Evolutionary conservation across 2,113 vertebrate species (phyloP).

Genomic region (Morone chrysops): DNA sequence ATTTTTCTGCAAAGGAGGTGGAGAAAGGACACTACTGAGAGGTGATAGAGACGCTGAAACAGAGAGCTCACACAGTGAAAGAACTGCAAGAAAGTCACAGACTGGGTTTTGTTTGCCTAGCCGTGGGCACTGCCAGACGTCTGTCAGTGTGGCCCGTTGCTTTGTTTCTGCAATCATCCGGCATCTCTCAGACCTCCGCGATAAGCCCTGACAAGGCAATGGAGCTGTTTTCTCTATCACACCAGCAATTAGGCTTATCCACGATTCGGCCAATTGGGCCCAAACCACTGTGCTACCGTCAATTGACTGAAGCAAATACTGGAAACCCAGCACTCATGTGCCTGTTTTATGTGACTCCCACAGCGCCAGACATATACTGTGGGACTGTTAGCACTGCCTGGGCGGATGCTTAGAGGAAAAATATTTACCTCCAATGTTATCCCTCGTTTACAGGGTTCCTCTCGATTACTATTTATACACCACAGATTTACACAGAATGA

Average conservation of each 20-base stretch:
- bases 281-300: conserved; percentile 66
- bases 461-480: conserved; percentile 55
- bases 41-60: conserved; percentile 49
- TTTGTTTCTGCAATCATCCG: conserved; percentile 75
- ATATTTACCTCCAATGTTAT: conserved; percentile 56
- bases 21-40: conserved; percentile 39
- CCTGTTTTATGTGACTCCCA: conserved; percentile 61
- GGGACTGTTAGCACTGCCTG: conserved; percentile 10
- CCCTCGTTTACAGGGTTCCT: conserved; percentile 53
- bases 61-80: conserved; percentile 47
- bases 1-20: conserved; percentile 29
- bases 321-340: conserved; percentile 41
- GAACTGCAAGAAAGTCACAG: conserved; percentile 50
- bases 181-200: conserved; percentile 65
- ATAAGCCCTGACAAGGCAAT: conserved; percentile 73
- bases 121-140: conserved; percentile 70
- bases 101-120: conserved; percentile 68
- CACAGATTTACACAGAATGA: conserved; percentile 42
- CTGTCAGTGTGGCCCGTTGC: conserved; percentile 70
- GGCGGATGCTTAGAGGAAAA: conserved; percentile 40
- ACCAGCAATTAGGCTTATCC: conserved; percentile 79
- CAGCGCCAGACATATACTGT: conserved; percentile 25
- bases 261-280: conserved; percentile 73
- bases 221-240: conserved; percentile 73
- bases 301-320: conserved; percentile 72